Conservation (phyloP, 1,140 invertebrate species). For the Paralvinella palmiformis region DNA sequence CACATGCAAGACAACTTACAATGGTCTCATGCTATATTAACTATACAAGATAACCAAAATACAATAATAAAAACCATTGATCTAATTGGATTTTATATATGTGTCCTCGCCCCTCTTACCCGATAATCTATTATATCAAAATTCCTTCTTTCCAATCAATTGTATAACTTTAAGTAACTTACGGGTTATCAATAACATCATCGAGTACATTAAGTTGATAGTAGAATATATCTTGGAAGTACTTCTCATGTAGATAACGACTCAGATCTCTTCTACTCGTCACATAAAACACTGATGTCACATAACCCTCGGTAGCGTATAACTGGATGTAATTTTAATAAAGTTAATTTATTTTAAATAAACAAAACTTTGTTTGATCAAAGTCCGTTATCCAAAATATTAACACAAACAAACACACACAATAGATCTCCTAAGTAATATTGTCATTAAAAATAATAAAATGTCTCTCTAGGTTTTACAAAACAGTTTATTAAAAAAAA, state of each 20-base stretch:
- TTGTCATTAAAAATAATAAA: background rate
- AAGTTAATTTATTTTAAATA: constrained; percentile 14
- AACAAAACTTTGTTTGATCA: constrained; percentile 13
- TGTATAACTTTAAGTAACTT: constrained; percentile 25
- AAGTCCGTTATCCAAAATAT: background rate
- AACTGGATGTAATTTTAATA: constrained; percentile 33
- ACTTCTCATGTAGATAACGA: constrained; percentile 48
- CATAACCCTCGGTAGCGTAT: constrained; percentile 46
- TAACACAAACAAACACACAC: no score
- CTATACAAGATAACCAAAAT: no score
- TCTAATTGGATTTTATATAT: no score
- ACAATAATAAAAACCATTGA: no score
- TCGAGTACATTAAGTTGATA: constrained; percentile 54
- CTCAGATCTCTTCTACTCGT: constrained; percentile 51
- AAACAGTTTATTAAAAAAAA: no score
- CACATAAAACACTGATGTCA: constrained; percentile 51
- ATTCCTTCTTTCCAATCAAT: background rate
- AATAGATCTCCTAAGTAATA: background rate
- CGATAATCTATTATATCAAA: no score
- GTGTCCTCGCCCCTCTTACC: no score
- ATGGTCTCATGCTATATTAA: no score
- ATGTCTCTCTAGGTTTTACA: no score
- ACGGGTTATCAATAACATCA: constrained; percentile 55
- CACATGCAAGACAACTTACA: no score
- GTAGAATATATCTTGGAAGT: constrained; percentile 53